These are phyloP conservation scores for Hirtodrosophila alboralis DNA, from an alignment of 2,888 invertebrate species.

Conservation along the genomic window DNA sequence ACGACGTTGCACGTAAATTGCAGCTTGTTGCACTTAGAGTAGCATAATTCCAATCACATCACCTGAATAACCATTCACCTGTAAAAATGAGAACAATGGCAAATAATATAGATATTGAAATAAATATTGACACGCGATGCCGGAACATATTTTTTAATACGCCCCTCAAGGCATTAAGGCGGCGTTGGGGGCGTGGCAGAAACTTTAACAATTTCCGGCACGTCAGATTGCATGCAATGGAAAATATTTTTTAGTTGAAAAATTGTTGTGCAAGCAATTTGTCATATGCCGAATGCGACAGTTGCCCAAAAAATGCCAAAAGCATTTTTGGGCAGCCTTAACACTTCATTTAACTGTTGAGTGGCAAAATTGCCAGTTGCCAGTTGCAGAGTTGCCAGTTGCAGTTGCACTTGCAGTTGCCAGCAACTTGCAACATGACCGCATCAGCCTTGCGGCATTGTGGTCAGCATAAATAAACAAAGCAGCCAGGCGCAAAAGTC, in stretches of 20 bases:
- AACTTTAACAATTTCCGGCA: conserved; percentile 35
- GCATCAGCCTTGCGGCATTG: conserved; percentile 14
- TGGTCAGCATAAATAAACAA: conserved; percentile 51
- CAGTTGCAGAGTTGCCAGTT: conserved; percentile 10
- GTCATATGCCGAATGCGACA: conserved; percentile 54
- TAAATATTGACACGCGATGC: conserved; percentile 45
- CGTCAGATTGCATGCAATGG: conserved; percentile 14
- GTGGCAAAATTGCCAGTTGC: conserved; percentile 30
- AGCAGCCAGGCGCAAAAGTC: conserved; percentile 19
- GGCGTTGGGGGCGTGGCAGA: background rate
- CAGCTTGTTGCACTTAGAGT: conserved; percentile 59
- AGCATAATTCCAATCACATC: conserved; percentile 63
- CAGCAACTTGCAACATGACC: conserved; percentile 28
- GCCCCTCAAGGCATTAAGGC: conserved; percentile 19
- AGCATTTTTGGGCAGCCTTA: conserved; percentile 39
- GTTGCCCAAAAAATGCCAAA: conserved; percentile 48
- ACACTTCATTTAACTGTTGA: conserved; percentile 60
- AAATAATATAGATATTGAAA: conserved; percentile 27
- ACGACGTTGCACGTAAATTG: conserved; percentile 36
- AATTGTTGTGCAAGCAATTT: conserved; percentile 16
- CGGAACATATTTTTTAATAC: conserved; percentile 38
- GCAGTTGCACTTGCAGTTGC: too few relatives aligned
- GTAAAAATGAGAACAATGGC: conserved; percentile 6
- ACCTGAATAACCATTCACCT: conserved; percentile 55
- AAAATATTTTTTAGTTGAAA: conserved; percentile 15